Evolutionary conservation across 64 coral and sea anemone species (phyloP).

Genomic region (Actinia tenebrosa): DNA sequence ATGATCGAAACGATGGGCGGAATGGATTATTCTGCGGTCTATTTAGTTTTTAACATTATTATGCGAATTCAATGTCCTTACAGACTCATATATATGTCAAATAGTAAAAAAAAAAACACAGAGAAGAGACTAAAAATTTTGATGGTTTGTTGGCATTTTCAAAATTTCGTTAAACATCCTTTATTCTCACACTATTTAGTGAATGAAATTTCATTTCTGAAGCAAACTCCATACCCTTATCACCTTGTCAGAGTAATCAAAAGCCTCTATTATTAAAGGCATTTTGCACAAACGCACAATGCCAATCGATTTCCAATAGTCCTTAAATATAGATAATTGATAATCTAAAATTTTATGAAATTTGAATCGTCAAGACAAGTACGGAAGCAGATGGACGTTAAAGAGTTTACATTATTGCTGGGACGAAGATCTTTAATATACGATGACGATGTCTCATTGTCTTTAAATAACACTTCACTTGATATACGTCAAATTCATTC

Average conservation of each 20-base stretch:
- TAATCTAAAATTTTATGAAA: background rate
- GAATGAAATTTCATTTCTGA: background rate
- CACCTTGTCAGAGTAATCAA: background rate
- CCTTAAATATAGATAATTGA: background rate
- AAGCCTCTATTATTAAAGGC: background rate
- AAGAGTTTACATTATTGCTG: background rate
- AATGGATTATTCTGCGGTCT: too few species aligned
- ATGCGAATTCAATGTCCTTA: too few species aligned
- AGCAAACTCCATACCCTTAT: background rate
- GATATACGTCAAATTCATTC: background rate
- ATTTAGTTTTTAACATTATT: too few species aligned
- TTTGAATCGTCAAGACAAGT: background rate
- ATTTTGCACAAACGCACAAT: background rate
- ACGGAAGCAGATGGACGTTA: slow-evolving; percentile 1
- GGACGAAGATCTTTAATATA: background rate
- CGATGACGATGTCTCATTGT: background rate
- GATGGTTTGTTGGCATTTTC: background rate
- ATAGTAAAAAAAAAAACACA: background rate
- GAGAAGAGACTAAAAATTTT: background rate
- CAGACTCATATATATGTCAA: background rate
- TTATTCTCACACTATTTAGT: background rate
- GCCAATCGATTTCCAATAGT: background rate
- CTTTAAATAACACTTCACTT: background rate
- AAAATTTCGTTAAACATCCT: background rate
- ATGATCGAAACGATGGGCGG: too few species aligned